phyloP scores from a whole-genome alignment of 2,113 vertebrate species.

The Pseudonaja textilis region DNA sequence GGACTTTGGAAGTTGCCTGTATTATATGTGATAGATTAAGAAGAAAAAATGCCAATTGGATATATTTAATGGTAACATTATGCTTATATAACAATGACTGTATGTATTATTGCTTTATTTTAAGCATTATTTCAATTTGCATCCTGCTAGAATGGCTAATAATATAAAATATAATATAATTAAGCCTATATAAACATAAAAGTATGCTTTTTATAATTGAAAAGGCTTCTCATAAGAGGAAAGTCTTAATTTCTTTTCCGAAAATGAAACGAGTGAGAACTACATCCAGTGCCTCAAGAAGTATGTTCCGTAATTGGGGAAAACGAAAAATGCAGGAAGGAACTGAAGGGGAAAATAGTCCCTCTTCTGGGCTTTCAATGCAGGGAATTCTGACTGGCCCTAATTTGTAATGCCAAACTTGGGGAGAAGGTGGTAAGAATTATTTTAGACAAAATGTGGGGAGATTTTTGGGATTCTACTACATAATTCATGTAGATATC shows the following conservation, averaged over 20 bases:
- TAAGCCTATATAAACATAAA: background rate
- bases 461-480: background rate
- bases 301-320: background rate
- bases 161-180: background rate
- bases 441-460: background rate
- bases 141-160: background rate
- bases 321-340: background rate
- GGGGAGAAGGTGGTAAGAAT: background rate
- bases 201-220: background rate
- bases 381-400: background rate
- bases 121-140: background rate
- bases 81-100: conserved; percentile 2
- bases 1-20: background rate
- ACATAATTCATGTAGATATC: background rate
- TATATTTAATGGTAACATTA: background rate
- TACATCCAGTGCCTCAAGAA: background rate
- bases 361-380: background rate
- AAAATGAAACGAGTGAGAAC: background rate
- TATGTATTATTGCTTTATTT: background rate
- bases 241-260: background rate
- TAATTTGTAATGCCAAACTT: background rate
- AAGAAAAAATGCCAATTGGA: background rate
- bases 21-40: conserved; percentile 24
- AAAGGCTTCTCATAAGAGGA: background rate
- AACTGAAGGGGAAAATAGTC: background rate